Conservation (phyloP, 2,888 invertebrate genomes). For the Trisateles emortualis region DNA sequence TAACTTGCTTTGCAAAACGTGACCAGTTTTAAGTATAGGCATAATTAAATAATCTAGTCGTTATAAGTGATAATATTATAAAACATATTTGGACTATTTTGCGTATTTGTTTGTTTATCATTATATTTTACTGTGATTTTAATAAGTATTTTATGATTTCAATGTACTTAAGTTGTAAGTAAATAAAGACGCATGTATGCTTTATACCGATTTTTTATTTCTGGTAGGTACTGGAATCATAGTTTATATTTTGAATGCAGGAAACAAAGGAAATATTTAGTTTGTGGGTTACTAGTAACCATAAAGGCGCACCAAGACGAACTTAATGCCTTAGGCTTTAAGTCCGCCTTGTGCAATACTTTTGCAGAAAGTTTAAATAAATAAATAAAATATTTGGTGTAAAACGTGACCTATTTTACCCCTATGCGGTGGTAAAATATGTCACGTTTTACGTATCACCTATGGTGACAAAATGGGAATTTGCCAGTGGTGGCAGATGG, state of each 20-base stretch:
- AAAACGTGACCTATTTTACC: too few relatives aligned
- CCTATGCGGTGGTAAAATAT: too few relatives aligned
- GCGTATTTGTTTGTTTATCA: constrained; percentile 34
- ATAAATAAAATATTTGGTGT: too few relatives aligned
- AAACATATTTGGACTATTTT: constrained; percentile 31
- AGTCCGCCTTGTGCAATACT: too few relatives aligned
- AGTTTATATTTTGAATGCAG: background rate
- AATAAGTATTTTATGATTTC: constrained; percentile 42
- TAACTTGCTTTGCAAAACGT: background rate
- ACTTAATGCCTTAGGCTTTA: too few relatives aligned
- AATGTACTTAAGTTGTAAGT: constrained; percentile 38
- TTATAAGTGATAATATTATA: constrained; percentile 51
- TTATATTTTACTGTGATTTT: constrained; percentile 45
- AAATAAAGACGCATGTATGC: constrained; percentile 45
- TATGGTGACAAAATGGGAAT: too few relatives aligned
- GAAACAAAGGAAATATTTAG: too few relatives aligned
- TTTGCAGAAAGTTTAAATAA: too few relatives aligned
- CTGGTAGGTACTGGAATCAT: background rate
- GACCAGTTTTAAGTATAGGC: constrained; percentile 6
- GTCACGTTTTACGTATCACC: too few relatives aligned
- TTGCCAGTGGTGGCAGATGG: too few relatives aligned
- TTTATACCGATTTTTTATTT: constrained; percentile 11
- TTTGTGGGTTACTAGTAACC: too few relatives aligned
- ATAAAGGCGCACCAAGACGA: too few relatives aligned
- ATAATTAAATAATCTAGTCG: constrained; percentile 50